These are phyloP conservation scores for Erebia epiphron DNA, from an alignment of 2,888 invertebrate species.

Conservation along the genomic window DNA sequence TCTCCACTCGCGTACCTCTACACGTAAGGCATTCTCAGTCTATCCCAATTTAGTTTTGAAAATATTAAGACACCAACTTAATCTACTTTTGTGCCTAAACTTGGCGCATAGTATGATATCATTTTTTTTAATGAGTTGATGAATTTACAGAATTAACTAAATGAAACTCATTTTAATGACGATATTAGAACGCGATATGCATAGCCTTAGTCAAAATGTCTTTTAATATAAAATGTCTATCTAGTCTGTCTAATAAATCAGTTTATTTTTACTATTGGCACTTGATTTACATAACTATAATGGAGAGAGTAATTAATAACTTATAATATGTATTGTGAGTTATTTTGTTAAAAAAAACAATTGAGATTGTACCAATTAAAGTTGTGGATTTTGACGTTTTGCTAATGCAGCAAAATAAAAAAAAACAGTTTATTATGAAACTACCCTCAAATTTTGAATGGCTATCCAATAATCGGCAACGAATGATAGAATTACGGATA, in stretches of 20 bases:
- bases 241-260: constrained; percentile 15
- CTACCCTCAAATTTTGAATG: too few relatives aligned
- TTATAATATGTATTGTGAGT: constrained; percentile 15
- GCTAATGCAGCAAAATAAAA: too few relatives aligned
- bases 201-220: constrained; percentile 16
- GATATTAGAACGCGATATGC: constrained; percentile 19
- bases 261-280: constrained; percentile 30
- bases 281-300: constrained; percentile 12
- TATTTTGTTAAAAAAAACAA: constrained; percentile 7
- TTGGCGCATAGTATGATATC: neutral
- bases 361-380: too few relatives aligned
- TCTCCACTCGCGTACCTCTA: neutral
- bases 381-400: too few relatives aligned
- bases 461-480: neutral
- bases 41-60: constrained; percentile 21
- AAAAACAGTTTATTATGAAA: too few relatives aligned
- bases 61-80: neutral
- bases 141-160: neutral
- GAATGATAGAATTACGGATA: neutral
- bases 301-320: neutral
- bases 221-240: constrained; percentile 29
- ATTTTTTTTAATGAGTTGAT: neutral
- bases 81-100: neutral
- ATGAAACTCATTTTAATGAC: neutral
- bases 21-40: constrained; percentile 32